Evolutionary conservation across 2,113 vertebrate genomes (phyloP), one percentile per base, ranked within the genome.

Genomic region (Gavia stellata): DNA sequence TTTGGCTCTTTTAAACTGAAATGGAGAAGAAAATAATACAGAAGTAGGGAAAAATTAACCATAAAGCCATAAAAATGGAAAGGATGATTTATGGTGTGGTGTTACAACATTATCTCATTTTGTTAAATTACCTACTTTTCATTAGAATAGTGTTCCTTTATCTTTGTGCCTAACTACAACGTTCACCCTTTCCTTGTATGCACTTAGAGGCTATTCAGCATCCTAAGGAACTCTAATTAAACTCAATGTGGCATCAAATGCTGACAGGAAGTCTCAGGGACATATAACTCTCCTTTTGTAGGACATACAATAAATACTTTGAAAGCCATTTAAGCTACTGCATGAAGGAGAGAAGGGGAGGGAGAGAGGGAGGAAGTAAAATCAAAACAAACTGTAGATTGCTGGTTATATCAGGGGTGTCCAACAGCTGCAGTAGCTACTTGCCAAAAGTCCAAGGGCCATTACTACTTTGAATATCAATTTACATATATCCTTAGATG

Each of bases 251-350:
- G 81, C 92, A 95, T 95, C 89, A 94, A 96, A 95, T 87, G 66
- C 81, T 93, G 84, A 86, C 84, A 95, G 94, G 95, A 97, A 97
- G 95, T 95, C 91, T 73, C 74, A 91, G 81, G 88, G 81, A 95
- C 89, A 59, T 73, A 81, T 81, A 94, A 96, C 86, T 94, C 29
- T 77, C 78, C 89, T 96, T 95, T 97, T 95, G 89, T 96, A 90
- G 66, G 66, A 75, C 81, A 52, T 66, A 92, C 84, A 97, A 88
- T 95, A 97, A 96, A 95, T 86, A 96, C 95, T 97, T 95, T 88
- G 70, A 95, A 95, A 94, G 84, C 50, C 38, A 87, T 95, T 95
- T 92, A 85, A 90, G 66, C 84, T 85, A 77, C 77, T 72, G 70
- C 94, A 89, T 2, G 10, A 92, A 87, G 56, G 33, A 79, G 17